These are phyloP conservation scores for Poeciliopsis presidionis DNA, from an alignment of 2,797 vertebrate genomes.

Conservation along the genomic window DNA sequence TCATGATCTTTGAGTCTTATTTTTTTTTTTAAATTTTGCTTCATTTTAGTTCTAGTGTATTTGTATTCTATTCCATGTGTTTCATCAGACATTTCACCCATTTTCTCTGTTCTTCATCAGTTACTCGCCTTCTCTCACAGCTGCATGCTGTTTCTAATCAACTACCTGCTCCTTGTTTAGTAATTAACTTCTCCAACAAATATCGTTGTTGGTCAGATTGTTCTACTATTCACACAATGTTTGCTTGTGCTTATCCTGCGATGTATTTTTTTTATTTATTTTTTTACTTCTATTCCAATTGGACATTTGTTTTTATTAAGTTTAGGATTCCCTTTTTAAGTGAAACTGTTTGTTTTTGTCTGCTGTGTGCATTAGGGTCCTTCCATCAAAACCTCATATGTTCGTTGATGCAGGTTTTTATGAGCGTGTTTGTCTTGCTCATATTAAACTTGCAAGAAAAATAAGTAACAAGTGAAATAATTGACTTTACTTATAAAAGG, in stretches of 20 bases:
- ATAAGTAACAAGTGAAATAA: not conserved
- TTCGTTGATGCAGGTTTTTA: not conserved
- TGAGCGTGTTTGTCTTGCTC: not conserved
- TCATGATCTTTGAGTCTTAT: not conserved
- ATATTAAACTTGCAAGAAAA: not conserved
- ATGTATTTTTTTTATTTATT: not conserved
- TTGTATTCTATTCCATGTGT: not conserved
- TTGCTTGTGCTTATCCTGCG: not conserved
- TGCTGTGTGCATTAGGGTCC: not conserved
- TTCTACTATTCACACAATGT: not conserved
- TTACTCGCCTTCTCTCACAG: not conserved
- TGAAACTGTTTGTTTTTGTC: not conserved
- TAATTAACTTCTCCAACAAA: not conserved
- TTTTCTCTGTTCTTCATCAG: not conserved
- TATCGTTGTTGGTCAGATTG: not conserved
- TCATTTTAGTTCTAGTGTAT: not conserved
- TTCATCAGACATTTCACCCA: not conserved
- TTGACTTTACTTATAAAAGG: not conserved
- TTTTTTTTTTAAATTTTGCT: not conserved
- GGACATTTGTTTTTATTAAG: not conserved
- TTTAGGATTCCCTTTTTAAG: not conserved
- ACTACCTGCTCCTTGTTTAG: not conserved
- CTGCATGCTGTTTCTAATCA: not conserved
- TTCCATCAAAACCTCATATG: not conserved
- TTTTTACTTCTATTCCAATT: not conserved